phyloP scores from a whole-genome alignment of 2,797 vertebrate species.

The Lates japonicus region DNA sequence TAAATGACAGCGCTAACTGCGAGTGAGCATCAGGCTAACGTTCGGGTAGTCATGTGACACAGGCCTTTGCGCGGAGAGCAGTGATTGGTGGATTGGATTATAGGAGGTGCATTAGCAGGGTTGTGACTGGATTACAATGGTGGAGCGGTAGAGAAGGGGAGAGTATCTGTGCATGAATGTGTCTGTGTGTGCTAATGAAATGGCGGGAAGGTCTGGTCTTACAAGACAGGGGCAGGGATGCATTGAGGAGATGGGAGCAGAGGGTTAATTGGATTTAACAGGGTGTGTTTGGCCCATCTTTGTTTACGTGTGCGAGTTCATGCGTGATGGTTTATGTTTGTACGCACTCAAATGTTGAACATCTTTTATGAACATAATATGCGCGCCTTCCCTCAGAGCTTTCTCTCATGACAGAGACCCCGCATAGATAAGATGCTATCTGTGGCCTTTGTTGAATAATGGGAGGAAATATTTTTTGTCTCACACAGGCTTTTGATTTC shows the following conservation, averaged over 20 bases:
- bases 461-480: conserved; percentile 74
- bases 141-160: conserved; percentile 41
- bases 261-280: conserved; percentile 78
- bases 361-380: conserved; percentile 44
- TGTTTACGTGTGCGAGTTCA: conserved; percentile 70
- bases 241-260: conserved; percentile 63
- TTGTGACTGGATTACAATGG: conserved; percentile 79
- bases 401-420: conserved; percentile 59
- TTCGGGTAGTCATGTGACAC: conserved; percentile 83
- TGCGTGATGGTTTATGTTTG: conserved; percentile 59
- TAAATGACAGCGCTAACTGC: conserved; percentile 82
- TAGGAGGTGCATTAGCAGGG: conserved; percentile 81
- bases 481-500: conserved; percentile 81
- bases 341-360: conserved; percentile 46
- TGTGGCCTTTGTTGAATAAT: conserved; percentile 72
- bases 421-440: conserved; percentile 82
- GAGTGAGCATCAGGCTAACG: conserved; percentile 63
- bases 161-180: conserved; percentile 9
- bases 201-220: conserved; percentile 84
- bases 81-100: conserved; percentile 88
- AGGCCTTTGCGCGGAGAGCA: conserved; percentile 64
- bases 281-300: conserved; percentile 71
- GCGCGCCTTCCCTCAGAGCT: conserved; percentile 45
- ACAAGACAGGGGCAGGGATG: conserved; percentile 70
- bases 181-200: conserved; percentile 80